A percentile compares a stretch with the other conserved stretches of the same genome.
Evolutionary conservation across 2,113 vertebrate species (phyloP).

Genomic region (Chionodraco myersi): DNA sequence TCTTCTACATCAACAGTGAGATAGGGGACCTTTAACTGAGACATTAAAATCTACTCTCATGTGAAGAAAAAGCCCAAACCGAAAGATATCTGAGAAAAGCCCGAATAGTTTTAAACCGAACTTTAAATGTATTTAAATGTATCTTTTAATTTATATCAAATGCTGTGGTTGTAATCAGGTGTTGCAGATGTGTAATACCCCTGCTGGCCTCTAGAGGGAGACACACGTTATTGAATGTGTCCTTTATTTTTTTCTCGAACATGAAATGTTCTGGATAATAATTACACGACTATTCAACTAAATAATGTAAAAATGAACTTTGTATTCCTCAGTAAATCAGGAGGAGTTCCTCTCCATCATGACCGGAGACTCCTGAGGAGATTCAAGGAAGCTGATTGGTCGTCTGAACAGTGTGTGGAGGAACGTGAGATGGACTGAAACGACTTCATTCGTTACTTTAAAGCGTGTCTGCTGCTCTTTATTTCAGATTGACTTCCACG

Average conservation of each 20-base stretch:
- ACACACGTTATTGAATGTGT: too few relatives aligned
- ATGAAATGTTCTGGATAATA: too few relatives aligned
- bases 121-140: not conserved
- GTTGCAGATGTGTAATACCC: too few relatives aligned
- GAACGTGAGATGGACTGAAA: not conserved
- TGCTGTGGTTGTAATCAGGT: too few relatives aligned
- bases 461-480: not conserved
- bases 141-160: too few relatives aligned
- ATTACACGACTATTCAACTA: too few relatives aligned
- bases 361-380: conserved; percentile 90
- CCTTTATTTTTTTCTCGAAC: too few relatives aligned
- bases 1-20: too few relatives aligned
- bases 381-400: not conserved
- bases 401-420: not conserved
- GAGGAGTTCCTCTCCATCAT: conserved; percentile 98
- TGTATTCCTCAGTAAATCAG: conserved; percentile 89
- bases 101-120: not conserved
- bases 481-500: not conserved
- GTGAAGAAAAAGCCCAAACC: too few relatives aligned
- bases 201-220: too few relatives aligned
- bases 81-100: not conserved
- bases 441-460: not conserved
- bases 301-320: not conserved
- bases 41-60: too few relatives aligned
- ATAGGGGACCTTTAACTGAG: too few relatives aligned